Conservation (phyloP, 2,888 invertebrate genomes). For the Drosophila mercatorum region DNA sequence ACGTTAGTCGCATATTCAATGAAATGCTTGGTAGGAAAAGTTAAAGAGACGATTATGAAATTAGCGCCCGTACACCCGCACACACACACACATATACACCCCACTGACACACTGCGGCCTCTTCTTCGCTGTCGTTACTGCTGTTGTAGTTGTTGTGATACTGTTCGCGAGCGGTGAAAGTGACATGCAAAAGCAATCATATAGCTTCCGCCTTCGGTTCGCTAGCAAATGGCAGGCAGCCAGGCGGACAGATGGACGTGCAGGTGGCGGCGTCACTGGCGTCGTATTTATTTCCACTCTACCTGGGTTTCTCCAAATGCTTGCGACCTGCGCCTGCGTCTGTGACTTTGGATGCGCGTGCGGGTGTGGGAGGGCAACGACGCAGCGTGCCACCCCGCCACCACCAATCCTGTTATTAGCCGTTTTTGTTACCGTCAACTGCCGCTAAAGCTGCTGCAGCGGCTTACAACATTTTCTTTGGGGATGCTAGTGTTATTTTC, state of each 20-base stretch:
- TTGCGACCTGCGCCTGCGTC: constrained; percentile 34
- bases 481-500: constrained; percentile 25
- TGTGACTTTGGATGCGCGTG: constrained; percentile 41
- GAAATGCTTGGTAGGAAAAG: constrained; percentile 14
- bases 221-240: constrained; percentile 22
- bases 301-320: constrained; percentile 60
- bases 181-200: constrained; percentile 83
- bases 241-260: background rate
- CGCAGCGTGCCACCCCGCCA: constrained; percentile 61
- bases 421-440: constrained; percentile 42
- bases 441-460: constrained; percentile 19
- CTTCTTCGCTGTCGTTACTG: constrained; percentile 11
- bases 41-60: constrained; percentile 57
- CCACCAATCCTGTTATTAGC: constrained; percentile 53
- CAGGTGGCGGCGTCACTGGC: constrained; percentile 29
- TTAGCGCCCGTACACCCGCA: constrained; percentile 47
- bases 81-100: constrained; percentile 21
- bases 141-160: constrained; percentile 7
- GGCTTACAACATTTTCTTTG: constrained; percentile 55
- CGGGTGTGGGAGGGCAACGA: constrained; percentile 50
- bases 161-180: constrained; percentile 81
- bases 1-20: constrained; percentile 31
- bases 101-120: constrained; percentile 47
- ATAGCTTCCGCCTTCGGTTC: constrained; percentile 69
- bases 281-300: constrained; percentile 18